Base-by-base conservation (phyloP, 2,888 invertebrate genomes). In the Pemphredon lugubris region DNA sequence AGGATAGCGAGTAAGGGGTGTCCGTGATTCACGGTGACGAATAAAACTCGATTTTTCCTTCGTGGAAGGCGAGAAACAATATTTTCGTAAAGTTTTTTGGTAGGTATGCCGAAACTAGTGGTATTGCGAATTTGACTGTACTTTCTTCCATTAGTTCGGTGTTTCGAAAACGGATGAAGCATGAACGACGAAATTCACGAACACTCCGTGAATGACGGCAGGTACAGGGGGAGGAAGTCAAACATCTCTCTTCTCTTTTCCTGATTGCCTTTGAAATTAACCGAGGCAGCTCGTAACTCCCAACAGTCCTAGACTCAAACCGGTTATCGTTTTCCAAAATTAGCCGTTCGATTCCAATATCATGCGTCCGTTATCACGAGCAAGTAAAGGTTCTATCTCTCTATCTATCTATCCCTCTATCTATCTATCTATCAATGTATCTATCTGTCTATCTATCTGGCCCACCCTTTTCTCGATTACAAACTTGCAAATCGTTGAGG, bases 251-350 rank as follows among this genome's bases (percentile, higher is more conserved):
- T 45, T 67, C 74, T 60, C 75, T 74, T 71, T 58, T 70, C 65
- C 61, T 67, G 78, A 71, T 74, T 68, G 71, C 65, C 58, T 76
- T 48, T 45, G 72, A 75, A 75, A 75, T 75, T 59, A 75, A 75
- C 75, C 75, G 55, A 37, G 53, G 20, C 40, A 57, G 67, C 50
- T 40, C 40, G 48, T 60, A 54, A 61, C 66, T 73, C 51, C 67
- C 55, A 75, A 72, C 67, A 58, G 58, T 39, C 45, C 59, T 23
- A 45, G 18, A 20, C 53, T 54, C 65, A 32, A 3, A n/a, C 67
- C 61, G 58, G 67, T 79, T 75, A 77, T 72, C 79, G 76, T 57
- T 70, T 70, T 70, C 67, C 67, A 79, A 73, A 79, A 76, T 78
- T 78, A 75, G 60, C 64, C 51, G 64, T n/a, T 51, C 75, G 75